Base-by-base conservation (phyloP, 1,140 invertebrate species). In the Aradophagus sp. region DNA sequence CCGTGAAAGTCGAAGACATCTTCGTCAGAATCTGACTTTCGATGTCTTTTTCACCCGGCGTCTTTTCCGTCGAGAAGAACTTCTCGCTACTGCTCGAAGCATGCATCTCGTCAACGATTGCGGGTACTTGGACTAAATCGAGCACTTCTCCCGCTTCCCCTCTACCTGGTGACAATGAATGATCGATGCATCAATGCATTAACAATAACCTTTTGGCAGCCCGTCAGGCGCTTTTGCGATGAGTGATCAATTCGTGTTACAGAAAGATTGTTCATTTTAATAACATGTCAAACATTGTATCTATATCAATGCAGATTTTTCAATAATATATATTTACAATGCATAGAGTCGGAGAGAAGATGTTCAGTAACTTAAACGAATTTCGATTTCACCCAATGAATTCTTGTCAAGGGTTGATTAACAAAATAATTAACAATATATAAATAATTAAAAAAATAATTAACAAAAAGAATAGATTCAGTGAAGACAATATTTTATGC, bases 51-150 rank as follows among this genome's bases (percentile, higher is more conserved):
- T 78, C 77, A 14, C 74, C 66, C 36, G 71, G 45, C 20, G 63
- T 79, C 61, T 76, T 84, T 74, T 86, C 84, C 42, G 73, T 74
- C 31, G 75, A 70, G 75, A 84, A 84, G 74, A 78, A 80, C 71
- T 82, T 85, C 3, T 86, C 81, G 45, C 81, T 84, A 77, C 78
- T 84, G 66, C 76, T 85, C 17, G 81, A 77, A 11, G 82, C 76
- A 55, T 86, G 83, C 84, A 86, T 86, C 34, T 80, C 77, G 74
- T 75, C 73, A 29, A 65, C 58, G 39, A 19, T 61, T 26, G 76
- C 53, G 44, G 63, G 66, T 53, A 77, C 63, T 68, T 78, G 72
- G 26, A 77, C 66, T 63, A 78, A 56, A 8, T 80, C 76, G 17
- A 78, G 50, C 55, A 59, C 62, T 45, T 72, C 71, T 66, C 63